A percentile compares a stretch with the other conserved stretches of the same genome.
phyloP scores from a whole-genome alignment of 2,797 vertebrate species.

The Danio jaintianensis region DNA sequence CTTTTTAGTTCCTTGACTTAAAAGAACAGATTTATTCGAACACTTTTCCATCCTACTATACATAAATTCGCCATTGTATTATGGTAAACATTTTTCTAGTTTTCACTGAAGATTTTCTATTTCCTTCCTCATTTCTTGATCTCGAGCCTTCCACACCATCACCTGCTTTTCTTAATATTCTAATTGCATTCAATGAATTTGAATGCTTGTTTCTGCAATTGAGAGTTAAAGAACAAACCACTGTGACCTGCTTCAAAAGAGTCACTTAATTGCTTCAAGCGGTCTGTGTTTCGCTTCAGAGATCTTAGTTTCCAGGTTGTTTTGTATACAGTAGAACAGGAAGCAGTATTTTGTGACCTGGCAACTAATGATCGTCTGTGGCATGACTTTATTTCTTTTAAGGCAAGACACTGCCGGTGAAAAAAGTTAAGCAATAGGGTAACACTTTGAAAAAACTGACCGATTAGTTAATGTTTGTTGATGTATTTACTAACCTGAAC shows the following conservation, averaged over 20 bases:
- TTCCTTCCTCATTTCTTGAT: constrained; percentile 1
- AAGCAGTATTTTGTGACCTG: background rate
- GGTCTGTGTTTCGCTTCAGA: background rate
- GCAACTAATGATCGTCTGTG: background rate
- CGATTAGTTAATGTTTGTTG: no score
- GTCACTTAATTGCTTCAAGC: background rate
- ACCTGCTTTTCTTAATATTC: background rate
- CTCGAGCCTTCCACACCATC: background rate
- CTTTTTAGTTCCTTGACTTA: background rate
- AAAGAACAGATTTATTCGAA: background rate
- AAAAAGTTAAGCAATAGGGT: no score
- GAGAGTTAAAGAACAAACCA: constrained; percentile 37
- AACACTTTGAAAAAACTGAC: no score
- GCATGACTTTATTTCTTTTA: background rate
- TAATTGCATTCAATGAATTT: background rate
- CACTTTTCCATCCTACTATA: background rate
- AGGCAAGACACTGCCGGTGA: no score
- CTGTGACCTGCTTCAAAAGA: constrained; percentile 15
- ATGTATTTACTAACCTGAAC: no score
- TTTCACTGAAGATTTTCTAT: background rate
- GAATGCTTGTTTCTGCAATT: constrained; percentile 14
- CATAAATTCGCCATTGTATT: background rate
- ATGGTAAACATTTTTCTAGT: background rate
- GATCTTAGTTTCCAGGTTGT: constrained; percentile 2
- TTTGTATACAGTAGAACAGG: background rate